Percentiles rank a stretch among this genome's conserved stretches.
Conservation (phyloP, 2,113 vertebrate species). For the Xerus inauris region DNA sequence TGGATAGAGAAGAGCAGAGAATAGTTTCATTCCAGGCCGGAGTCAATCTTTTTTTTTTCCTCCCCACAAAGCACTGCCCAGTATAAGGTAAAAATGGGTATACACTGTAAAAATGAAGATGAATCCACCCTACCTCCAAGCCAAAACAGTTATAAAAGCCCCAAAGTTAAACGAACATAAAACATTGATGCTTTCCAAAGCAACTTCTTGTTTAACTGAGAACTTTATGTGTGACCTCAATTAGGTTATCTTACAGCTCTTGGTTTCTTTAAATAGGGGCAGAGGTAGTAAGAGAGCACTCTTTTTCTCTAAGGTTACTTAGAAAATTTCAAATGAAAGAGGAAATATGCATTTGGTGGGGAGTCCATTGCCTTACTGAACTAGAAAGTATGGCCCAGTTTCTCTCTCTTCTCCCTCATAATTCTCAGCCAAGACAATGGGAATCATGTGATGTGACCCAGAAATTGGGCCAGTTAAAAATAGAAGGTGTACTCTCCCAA, state of each 20-base stretch:
- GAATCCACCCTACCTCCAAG: neutral
- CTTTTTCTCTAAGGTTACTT: constrained; percentile 31
- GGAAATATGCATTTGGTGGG: neutral
- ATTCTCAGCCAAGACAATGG: constrained; percentile 77
- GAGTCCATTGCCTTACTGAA: constrained; percentile 29
- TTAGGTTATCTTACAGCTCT: neutral
- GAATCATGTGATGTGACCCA: constrained; percentile 62
- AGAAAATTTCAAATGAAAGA: constrained; percentile 48
- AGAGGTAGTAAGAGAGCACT: neutral
- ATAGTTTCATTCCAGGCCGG: neutral
- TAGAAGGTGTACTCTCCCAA: constrained; percentile 65
- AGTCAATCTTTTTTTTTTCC: neutral
- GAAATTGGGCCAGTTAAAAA: constrained; percentile 82
- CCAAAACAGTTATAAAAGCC: neutral
- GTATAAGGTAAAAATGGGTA: neutral
- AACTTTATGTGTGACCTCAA: neutral
- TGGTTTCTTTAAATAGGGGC: constrained; percentile 30
- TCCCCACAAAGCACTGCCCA: accelerated
- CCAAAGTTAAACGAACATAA: neutral
- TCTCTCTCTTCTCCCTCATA: constrained; percentile 16
- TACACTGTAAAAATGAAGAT: neutral
- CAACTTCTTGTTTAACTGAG: constrained; percentile 1
- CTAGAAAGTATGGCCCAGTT: constrained; percentile 62
- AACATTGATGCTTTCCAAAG: neutral
- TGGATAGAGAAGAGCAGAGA: neutral